Evolutionary conservation across 2,797 vertebrate species (phyloP).

Genomic region (Lutjanus argentimaculatus): DNA sequence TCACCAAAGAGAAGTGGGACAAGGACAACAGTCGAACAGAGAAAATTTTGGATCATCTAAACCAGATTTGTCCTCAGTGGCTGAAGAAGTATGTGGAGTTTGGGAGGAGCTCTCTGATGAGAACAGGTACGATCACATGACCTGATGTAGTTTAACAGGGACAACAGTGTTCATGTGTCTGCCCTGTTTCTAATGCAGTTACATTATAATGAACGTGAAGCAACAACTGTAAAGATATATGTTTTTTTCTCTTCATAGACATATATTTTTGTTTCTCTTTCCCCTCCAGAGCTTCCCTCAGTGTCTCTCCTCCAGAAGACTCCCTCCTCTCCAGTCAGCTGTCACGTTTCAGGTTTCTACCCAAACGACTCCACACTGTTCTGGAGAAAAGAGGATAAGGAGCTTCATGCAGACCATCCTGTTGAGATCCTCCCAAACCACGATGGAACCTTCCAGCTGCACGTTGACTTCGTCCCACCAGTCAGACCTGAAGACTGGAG

Average conservation of each 20-base stretch:
- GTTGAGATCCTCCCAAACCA: constrained; percentile 40
- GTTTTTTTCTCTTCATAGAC: not conserved
- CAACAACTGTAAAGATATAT: not conserved
- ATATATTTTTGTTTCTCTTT: constrained; percentile 25
- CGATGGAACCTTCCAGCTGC: no score
- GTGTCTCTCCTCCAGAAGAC: no score
- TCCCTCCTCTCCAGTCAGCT: no score
- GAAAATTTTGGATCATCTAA: not conserved
- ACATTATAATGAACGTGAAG: no score
- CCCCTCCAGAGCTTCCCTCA: no score
- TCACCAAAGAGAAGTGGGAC: constrained; percentile 13
- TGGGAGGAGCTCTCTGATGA: constrained; percentile 12
- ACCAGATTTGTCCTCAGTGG: not conserved
- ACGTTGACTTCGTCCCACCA: constrained; percentile 22
- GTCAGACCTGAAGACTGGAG: constrained; percentile 23
- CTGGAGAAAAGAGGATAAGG: no score
- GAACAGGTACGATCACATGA: constrained; percentile 22
- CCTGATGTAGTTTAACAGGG: not conserved
- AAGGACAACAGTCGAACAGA: not conserved
- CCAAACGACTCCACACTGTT: no score
- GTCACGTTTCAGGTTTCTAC: no score
- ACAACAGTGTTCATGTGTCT: not conserved
- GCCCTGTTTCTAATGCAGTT: not conserved
- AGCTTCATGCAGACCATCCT: no score
- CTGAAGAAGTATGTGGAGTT: constrained; percentile 15